Evolutionary conservation across 1,140 invertebrate species (phyloP), one percentile per base, ranked within the genome.

Genomic region (Polypedilum pembai): DNA sequence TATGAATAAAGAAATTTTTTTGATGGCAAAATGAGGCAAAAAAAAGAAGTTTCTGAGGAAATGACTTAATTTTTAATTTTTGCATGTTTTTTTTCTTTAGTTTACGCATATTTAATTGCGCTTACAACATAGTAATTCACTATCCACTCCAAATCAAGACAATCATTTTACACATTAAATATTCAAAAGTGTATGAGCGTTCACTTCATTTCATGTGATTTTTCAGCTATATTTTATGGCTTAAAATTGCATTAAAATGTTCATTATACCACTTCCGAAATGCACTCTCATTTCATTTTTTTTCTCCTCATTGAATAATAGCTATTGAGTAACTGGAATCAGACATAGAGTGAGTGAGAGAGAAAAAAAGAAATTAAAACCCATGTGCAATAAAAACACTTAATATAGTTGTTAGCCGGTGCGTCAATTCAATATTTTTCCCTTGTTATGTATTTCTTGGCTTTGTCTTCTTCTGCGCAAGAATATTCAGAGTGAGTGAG

Each of bases 21-120:
- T 76, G 73, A 77, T 86, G 89, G 75, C 45, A 56, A 56, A n/a
- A 56, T 33, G 24, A 33, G 24, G 5, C 1, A 3, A 33, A 33
- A 33, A 33, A 33, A 1, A 33, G 24, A 33, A 33, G 24, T 33
- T 33, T 33, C 5, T 33, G 5, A 33, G 5, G 24, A 33, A n/a
- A 33, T 5, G 24, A 33, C 24, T 33, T 33, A 33, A 33, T 33
- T 33, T 33, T 33, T 33, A 33, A 33, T 33, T 33, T 33, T 33
- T 1, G 24, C 24, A 33, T 33, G 24, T 33, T 33, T 33, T 33
- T 33, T 33, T 33, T 5, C 24, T 33, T 5, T 33, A 33, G 24
- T 33, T 33, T 33, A 33, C 24, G 24, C 24, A 33, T 33, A 33
- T 33, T 33, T 33, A 33, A 33, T 33, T 33, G 24, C 1, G 24